These are phyloP conservation scores for Lepus timidus DNA, from an alignment of 2,113 vertebrate genomes.

Conservation along the genomic window DNA sequence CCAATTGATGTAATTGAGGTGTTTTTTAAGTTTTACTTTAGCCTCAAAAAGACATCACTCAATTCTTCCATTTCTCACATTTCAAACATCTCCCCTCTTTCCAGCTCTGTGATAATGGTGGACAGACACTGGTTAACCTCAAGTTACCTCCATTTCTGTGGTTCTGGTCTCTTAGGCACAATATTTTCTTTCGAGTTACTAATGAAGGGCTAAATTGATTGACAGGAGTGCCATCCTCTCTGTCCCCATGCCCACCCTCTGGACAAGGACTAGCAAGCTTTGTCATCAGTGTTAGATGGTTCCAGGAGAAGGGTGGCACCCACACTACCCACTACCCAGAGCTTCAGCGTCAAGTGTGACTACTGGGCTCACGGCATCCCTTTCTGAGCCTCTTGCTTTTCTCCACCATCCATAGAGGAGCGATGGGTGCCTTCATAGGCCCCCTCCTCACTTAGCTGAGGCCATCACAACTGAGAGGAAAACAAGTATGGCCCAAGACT, in stretches of 20 bases:
- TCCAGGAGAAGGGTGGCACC: not conserved
- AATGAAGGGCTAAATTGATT: not conserved
- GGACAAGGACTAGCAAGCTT: slow-evolving; percentile 5
- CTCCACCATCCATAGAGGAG: not conserved
- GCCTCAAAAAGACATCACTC: not conserved
- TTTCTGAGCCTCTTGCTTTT: not conserved
- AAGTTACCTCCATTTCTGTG: not conserved
- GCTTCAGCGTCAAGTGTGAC: not conserved
- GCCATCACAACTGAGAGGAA: not conserved
- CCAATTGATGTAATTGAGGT: not conserved
- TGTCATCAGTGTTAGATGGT: not conserved
- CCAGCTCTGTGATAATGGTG: not conserved
- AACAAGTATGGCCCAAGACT: not conserved
- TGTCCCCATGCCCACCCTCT: not conserved
- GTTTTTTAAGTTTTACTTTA: not conserved
- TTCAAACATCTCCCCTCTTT: not conserved
- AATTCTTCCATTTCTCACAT: not conserved
- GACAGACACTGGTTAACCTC: rapidly evolving
- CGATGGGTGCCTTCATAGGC: not conserved
- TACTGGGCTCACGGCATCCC: not conserved
- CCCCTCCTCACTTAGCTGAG: not conserved
- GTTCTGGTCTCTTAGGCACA: not conserved
- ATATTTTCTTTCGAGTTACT: not conserved
- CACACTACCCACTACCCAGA: not conserved
- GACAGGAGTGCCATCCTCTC: not conserved